Conservation (phyloP, 2,888 invertebrate species). For the Cephus rjabovi region DNA sequence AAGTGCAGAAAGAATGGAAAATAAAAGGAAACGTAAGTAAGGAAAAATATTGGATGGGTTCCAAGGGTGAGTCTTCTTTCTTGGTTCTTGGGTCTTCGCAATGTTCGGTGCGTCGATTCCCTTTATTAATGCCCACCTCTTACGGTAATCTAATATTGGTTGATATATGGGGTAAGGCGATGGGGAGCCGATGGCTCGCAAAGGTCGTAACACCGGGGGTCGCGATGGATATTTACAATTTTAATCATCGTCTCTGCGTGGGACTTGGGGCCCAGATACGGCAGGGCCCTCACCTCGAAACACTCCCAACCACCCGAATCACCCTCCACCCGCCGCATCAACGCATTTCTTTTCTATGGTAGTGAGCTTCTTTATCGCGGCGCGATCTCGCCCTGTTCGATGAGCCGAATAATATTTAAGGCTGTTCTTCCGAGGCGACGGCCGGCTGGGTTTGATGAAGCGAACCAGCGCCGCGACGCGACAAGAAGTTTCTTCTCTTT, state of each 20-base stretch:
- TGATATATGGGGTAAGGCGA: slow-evolving; percentile 58
- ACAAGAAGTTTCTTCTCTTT: slow-evolving; percentile 9
- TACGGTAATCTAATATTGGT: slow-evolving; percentile 59
- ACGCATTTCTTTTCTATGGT: not conserved
- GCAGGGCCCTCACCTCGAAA: slow-evolving; percentile 16
- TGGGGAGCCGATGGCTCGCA: slow-evolving; percentile 54
- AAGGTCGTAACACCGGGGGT: slow-evolving; percentile 58
- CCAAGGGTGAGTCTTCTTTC: not conserved
- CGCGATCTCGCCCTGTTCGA: slow-evolving; percentile 25
- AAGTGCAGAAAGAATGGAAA: not conserved
- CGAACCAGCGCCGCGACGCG: slow-evolving; percentile 6
- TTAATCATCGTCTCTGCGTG: slow-evolving; percentile 59
- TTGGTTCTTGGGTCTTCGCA: slow-evolving; percentile 2
- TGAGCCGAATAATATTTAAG: slow-evolving; percentile 26
- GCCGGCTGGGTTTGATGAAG: slow-evolving; percentile 8
- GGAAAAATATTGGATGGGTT: not conserved
- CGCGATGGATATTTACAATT: slow-evolving; percentile 56
- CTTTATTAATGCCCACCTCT: slow-evolving; percentile 42
- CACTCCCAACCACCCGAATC: slow-evolving; percentile 14
- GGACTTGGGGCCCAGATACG: slow-evolving; percentile 24
- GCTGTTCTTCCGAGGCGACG: slow-evolving; percentile 10
- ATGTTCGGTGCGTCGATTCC: slow-evolving; percentile 2
- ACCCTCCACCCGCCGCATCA: slow-evolving; percentile 23
- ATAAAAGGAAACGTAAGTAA: not conserved
- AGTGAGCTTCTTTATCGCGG: slow-evolving; percentile 22